Base-by-base conservation (phyloP, 2,888 invertebrate species). In the Tholera decimalis region DNA sequence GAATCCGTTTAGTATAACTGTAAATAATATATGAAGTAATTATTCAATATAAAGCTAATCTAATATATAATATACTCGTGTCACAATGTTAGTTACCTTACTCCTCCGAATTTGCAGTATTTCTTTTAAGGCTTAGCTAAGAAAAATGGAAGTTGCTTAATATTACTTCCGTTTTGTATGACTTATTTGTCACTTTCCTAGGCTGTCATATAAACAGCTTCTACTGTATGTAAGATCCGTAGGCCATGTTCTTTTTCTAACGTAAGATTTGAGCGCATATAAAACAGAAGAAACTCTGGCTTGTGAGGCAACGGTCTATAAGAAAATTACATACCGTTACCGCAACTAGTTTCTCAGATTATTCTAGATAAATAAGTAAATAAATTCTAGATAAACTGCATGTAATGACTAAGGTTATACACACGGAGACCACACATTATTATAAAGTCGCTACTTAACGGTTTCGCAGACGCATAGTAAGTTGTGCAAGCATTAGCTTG, bases 401-500 rank as follows among this genome's bases (percentile, higher is more conserved):
- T 15, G 9, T 44, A 22, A 28, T 46, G 43, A 30, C 35, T 49
- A 9, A 30, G 1, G 13, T 9, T 13, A 18, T 22, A 20, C 15
- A 2, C 30, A 33, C 18, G 28, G 9, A n/a, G 1, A 61, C 11
- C 18, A 28, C 28, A 60, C n/a, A 47, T 56, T 26, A 41, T 65
- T 28, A 39, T 51, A 33, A 54, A 46, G 26, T 53, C n/a, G 26
- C 39, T 26, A 26, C 3, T 47, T 37, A 46, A 26, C 6, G 33
- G 53, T 46, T 73, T 57, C 44, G 15, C 13, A 63, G n/a, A 66
- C 33, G 67, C 53, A 73, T 53, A 41, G n/a, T 65, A 30, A 50
- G 41, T 60, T 77, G 59, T 54, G 73, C 67, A 78, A 77, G 53
- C 39, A 20, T 70, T 15, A 28, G n/a, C n/a, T n/a, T n/a, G n/a